Evolutionary conservation across 2,113 vertebrate species (phyloP), one percentile per base, ranked within the genome.

Genomic region (Pyrgilauda ruficollis): DNA sequence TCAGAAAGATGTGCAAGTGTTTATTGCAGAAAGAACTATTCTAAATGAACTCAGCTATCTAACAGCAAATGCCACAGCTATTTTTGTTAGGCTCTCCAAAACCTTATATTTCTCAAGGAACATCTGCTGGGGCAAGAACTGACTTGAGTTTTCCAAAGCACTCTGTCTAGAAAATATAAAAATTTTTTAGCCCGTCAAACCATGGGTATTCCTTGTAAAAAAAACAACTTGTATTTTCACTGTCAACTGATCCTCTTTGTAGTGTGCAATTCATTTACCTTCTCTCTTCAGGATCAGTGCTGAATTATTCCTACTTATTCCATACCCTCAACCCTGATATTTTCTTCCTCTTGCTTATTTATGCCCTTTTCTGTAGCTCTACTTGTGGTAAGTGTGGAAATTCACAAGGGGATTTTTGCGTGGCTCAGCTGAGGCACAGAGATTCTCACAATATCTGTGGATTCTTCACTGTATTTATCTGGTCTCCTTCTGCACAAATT

Each of bases 71-170:
- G 61, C 30, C 41, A 56, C 37, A 66, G 70, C 70, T 89, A n/a
- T 82, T 93, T 97, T 89, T 85, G 41, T 72, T 82, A 26, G 23
- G 6, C n/a, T 79, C 10, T 83, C 53, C n/a, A 62, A 89, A 91
- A 56, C 50, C 46, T 39, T 11, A 1, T 43, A 35, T 61, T 95
- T 85, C 43, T 91, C 41, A 55, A 79, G 26, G 75, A 79, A 64
- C 27, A 62, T 46, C 74, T 95, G 49, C 44, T 37, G 26, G n/a
- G 64, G 24, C 35, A 6, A 77, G 63, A 31, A 19, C 61, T 89
- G 59, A 55, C 27, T 68, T 52, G 35, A 84, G 26, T 61, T 94
- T 78, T 69, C 49, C 49, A 66, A 85, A 83, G 41, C 10, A 13
- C 13, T 56, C 0, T 41, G 13, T 56, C n/a, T 68, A 50, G 18